Conservation (phyloP, 2,113 vertebrate genomes). For the Archocentrus centrarchus region DNA sequence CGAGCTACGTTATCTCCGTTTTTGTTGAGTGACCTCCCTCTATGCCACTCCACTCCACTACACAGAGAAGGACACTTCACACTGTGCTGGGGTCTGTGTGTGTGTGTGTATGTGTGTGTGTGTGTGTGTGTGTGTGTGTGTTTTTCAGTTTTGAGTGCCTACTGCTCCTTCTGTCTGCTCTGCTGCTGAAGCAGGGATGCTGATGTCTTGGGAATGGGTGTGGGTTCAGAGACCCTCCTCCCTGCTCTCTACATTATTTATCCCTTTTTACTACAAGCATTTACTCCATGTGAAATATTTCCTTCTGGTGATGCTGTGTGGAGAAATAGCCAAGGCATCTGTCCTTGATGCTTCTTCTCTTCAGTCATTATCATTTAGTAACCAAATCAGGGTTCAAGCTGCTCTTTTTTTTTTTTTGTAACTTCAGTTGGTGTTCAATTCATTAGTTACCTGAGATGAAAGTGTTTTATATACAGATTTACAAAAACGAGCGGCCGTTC, state of each 20-base stretch:
- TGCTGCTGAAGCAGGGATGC: constrained; percentile 27
- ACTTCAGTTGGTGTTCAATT: neutral
- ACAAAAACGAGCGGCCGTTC: neutral
- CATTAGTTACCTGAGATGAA: neutral
- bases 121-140: constrained; percentile 24
- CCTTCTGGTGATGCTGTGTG: neutral
- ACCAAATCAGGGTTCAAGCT: neutral
- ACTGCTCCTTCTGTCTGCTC: constrained; percentile 37
- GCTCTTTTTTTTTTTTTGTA: neutral
- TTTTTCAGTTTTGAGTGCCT: constrained; percentile 12
- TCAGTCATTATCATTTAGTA: neutral
- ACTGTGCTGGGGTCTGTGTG: neutral
- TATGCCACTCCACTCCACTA: constrained; percentile 16
- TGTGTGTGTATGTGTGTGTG: constrained; percentile 18
- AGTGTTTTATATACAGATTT: neutral
- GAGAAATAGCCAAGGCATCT: neutral
- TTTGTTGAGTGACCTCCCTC: constrained; percentile 38
- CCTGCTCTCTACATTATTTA: constrained; percentile 69
- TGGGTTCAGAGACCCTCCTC: constrained; percentile 54
- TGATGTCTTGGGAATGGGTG: constrained; percentile 61
- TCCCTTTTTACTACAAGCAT: constrained; percentile 54
- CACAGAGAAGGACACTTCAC: constrained; percentile 49
- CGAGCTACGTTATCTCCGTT: constrained; percentile 16
- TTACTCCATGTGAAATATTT: constrained; percentile 26
- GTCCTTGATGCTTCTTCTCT: neutral